Evolutionary conservation across 1,140 invertebrate species (phyloP).

Genomic region (Helicoverpa armigera): DNA sequence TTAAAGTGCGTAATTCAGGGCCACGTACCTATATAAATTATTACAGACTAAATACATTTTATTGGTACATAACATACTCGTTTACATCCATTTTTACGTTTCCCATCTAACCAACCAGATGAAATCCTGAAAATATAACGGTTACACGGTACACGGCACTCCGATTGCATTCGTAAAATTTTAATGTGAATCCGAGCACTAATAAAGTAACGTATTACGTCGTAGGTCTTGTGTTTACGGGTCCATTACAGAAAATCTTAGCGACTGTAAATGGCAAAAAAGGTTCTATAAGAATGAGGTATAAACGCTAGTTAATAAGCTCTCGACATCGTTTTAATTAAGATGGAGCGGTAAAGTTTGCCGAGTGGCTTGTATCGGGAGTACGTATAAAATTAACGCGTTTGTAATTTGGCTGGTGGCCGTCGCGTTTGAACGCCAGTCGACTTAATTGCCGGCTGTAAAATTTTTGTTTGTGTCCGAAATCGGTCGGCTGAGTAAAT

Average conservation of each 20-base stretch:
- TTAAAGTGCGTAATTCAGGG: constrained; percentile 4
- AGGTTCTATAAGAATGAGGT: constrained; percentile 55
- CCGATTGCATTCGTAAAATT: constrained; percentile 49
- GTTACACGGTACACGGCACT: constrained; percentile 15
- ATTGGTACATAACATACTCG: background rate
- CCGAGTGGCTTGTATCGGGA: constrained; percentile 41
- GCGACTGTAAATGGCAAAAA: constrained; percentile 50
- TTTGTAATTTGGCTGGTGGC: constrained; percentile 53
- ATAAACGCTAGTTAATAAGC: constrained; percentile 59
- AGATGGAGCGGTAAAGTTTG: constrained; percentile 53
- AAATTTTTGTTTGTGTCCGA: constrained; percentile 70
- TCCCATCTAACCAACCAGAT: constrained; percentile 13
- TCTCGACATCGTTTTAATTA: constrained; percentile 59
- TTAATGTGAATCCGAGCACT: constrained; percentile 29
- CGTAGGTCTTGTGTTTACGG: constrained; percentile 52
- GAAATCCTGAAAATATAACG: constrained; percentile 34
- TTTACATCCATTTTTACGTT: constrained; percentile 41
- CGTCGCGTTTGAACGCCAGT: constrained; percentile 46
- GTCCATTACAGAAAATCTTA: constrained; percentile 53
- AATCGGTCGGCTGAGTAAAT: constrained; percentile 60
- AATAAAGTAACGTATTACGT: constrained; percentile 33
- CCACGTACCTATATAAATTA: background rate
- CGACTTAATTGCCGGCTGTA: constrained; percentile 66
- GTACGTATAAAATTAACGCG: constrained; percentile 54
- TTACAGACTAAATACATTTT: constrained; percentile 35